These are phyloP conservation scores for Drosophila kohkoa DNA, from an alignment of 1,140 invertebrate species.

Conservation along the genomic window DNA sequence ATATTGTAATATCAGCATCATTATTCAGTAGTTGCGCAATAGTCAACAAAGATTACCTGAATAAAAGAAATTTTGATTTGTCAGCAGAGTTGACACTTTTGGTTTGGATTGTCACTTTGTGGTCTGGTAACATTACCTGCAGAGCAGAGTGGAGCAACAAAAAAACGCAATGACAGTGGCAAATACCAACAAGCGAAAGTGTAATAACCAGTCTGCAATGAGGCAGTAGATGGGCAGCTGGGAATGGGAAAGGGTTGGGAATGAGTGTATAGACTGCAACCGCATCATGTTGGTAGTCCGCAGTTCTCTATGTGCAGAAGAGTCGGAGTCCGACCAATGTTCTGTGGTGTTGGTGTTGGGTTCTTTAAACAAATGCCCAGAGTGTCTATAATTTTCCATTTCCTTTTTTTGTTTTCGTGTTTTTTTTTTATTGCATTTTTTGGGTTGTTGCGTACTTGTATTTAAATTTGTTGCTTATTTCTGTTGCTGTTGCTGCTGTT, in stretches of 20 bases:
- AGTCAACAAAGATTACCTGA: not conserved
- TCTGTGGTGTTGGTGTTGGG: slow-evolving; percentile 52
- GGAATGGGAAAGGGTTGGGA: not conserved
- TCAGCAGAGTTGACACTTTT: not conserved
- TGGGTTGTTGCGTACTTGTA: slow-evolving; percentile 36
- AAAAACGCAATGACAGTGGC: not conserved
- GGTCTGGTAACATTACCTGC: not conserved
- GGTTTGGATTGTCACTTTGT: not conserved
- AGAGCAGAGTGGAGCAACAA: not conserved
- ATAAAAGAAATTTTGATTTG: not conserved
- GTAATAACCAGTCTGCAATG: not conserved
- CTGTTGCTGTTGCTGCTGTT: not conserved
- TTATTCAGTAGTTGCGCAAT: not conserved
- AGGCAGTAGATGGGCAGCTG: slow-evolving; percentile 26
- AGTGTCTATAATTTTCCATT: slow-evolving; percentile 74
- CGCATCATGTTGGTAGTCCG: slow-evolving; percentile 21
- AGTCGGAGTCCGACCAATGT: slow-evolving; percentile 39
- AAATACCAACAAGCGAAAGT: slow-evolving; percentile 2
- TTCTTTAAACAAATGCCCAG: slow-evolving; percentile 71
- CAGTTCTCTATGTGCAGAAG: slow-evolving; percentile 37
- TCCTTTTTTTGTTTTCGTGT: slow-evolving; percentile 32
- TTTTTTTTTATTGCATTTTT: slow-evolving; percentile 24
- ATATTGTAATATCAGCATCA: not conserved
- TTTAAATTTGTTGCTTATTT: slow-evolving; percentile 52
- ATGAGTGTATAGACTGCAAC: slow-evolving; percentile 14